Percentiles rank a stretch among this genome's conserved stretches.
phyloP scores from a whole-genome alignment of 2,797 vertebrate species.

The Myotis myotis region DNA sequence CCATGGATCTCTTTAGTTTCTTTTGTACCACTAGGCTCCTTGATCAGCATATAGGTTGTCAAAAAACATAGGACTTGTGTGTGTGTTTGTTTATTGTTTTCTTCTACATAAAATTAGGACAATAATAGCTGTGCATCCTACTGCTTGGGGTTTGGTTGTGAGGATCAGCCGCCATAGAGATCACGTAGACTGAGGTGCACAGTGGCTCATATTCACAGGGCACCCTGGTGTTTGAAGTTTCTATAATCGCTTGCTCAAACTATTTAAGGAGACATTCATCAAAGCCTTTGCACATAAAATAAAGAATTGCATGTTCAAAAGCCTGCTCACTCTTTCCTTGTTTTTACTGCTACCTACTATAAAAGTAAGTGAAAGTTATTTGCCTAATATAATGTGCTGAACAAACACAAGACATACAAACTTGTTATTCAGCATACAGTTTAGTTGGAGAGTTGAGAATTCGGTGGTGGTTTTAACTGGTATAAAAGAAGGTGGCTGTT shows the following conservation, averaged over 20 bases:
- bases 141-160: neutral
- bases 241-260: conserved; percentile 52
- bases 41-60: neutral
- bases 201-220: neutral
- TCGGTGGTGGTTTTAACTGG: conserved; percentile 40
- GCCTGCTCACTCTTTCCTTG: conserved; percentile 46
- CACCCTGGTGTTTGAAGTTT: conserved; percentile 34
- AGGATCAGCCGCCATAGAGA: neutral
- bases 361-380: conserved; percentile 52
- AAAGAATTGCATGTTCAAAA: conserved; percentile 55
- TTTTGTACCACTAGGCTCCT: neutral
- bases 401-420: conserved; percentile 28
- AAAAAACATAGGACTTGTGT: neutral
- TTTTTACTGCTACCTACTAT: conserved; percentile 64
- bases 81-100: neutral
- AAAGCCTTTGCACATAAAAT: conserved; percentile 62
- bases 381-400: conserved; percentile 52
- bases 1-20: neutral
- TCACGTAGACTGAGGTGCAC: neutral
- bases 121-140: neutral
- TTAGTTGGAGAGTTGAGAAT: conserved; percentile 65
- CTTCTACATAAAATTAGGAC: neutral
- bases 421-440: neutral
- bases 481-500: neutral
- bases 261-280: conserved; percentile 53